Evolutionary conservation across 2,113 vertebrate genomes (phyloP), one percentile per base, ranked within the genome.

Genomic region (Phalacrocorax carbo): DNA sequence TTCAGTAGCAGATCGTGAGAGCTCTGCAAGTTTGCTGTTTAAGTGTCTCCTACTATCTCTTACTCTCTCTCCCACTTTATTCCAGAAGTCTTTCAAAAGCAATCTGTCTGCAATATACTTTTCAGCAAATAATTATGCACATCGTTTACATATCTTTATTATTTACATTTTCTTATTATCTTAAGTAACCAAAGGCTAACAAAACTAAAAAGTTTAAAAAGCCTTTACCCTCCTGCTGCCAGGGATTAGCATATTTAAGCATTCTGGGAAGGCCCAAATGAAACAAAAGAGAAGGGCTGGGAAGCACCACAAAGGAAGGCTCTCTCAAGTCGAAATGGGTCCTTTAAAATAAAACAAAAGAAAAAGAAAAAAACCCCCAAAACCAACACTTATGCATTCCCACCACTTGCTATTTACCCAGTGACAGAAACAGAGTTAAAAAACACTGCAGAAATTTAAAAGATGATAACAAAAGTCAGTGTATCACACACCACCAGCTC

Each of bases 241-340:
- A 87, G 49, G 82, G 91, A 95, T 96, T 97, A 96, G 85, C 94
- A 84, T 90, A 95, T 62, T 97, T 95, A 89, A 96, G 85, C 64
- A 96, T 94, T 95, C 92, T 81, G 92, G 51, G 58, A 86, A 92
- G 58, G 71, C 57, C 44, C 12, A 8, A 80, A 13, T 84, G 94
- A 97, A 97, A 97, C 93, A 95, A 94, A 92, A 96, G 82, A 72
- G 34, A 88, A 88, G 49, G 68, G 79, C 95, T 91, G 82, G 69
- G 73, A 94, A 90, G 84, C 36, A 92, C 38, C 83, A 94, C 95
- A 96, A 94, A 95, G 68, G 66, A 77, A 57, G 15, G 51, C 60
- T 93, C 93, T 38, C 88, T 94, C 79, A 79, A 92, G 46, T 80
- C 82, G 85, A 73, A 96, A 94, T 58, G 55, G 17, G 15, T 72